Evolutionary conservation across 2,888 invertebrate species (phyloP), one percentile per base, ranked within the genome.

Genomic region (Perizoma affinitatum): DNA sequence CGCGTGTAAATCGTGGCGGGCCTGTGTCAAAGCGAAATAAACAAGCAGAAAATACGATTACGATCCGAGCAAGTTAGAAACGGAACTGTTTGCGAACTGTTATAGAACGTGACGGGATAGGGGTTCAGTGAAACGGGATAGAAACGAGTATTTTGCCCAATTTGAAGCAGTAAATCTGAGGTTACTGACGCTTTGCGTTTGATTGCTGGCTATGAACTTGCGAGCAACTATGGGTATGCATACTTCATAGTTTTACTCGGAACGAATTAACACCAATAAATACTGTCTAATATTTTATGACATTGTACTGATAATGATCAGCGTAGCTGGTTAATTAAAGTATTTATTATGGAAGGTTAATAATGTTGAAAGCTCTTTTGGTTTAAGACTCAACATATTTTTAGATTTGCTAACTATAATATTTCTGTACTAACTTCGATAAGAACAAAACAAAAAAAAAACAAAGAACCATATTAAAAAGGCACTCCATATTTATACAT

Each of bases 41-140:
- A 85, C 82, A 82, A 80, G 77, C 80, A 73, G 66, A 76, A 85
- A 86, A 87, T 82, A 83, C 80, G 82, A 86, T 86, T 84, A 86
- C 77, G 72, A 53, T 58, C 58, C 52, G 55, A 58, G 63, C 55
- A 56, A 59, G 76, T 72, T 72, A 71, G 76, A 75, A 78, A 74
- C 80, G 79, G 78, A 83, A 82, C 80, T 88, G 87, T 87, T 88
- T 87, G 83, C 88, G 80, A 85, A 86, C 81, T 79, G 78, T 58
- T 72, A 72, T 70, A 66, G 76, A 70, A 84, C 83, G 82, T 84
- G 84, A 82, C 52, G 63, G 52, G 36, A 55, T 63, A 58, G 63
- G 58, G 48, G 63, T 36, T 52, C 48, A 55, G 52, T 52, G 62
- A 62, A 53, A 63, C 47, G 45, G 49, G 33, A 43, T 11, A 46